Evolutionary conservation across 2,113 vertebrate species (phyloP), one percentile per base, ranked within the genome.

Genomic region (Probosciger aterrimus): DNA sequence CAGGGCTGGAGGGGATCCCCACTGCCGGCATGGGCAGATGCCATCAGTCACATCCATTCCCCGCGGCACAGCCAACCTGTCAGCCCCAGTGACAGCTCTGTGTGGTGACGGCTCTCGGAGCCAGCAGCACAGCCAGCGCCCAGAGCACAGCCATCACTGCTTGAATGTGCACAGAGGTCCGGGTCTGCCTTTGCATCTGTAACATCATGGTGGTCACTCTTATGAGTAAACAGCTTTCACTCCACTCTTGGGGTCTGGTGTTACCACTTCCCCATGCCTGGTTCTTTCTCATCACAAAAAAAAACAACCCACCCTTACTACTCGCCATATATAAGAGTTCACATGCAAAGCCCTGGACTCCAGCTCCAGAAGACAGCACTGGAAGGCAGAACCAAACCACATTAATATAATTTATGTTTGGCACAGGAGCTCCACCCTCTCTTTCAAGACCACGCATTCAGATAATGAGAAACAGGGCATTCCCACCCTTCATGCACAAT

Each of bases 381-480:
- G 60, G n/a, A 71, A 81, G 16, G 73, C 69, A 81, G 83, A 90
- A 86, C 64, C 64, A 84, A 86, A 68, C 25, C 25, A 35, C 35
- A 81, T 39, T 71, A 60, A 68, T 70, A 71, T 55, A 55, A 75
- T 86, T 91, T 77, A 55, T 84, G 46, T 81, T 84, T 64, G 14
- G 18, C 81, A 84, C 53, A 63, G 62, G 50, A 35, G 19, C 64
- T 91, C 82, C 71, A 65, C 79, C 73, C 55, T 60, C 82, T 83
- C 95, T 86, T 92, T 93, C 57, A 82, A 83, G 89, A 88, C 81
- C 65, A 47, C 9, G 67, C 28, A 44, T 68, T 55, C 78, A 74
- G 81, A 79, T 91, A 97, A 96, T 86, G 69, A 91, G 83, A 94
- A 97, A 93, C 92, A 92, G 80, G 64, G 46, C 95, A 91, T 78